Evolutionary conservation across 2,888 invertebrate species (phyloP), one percentile per base, ranked within the genome.

Genomic region (Xylophagus ater): DNA sequence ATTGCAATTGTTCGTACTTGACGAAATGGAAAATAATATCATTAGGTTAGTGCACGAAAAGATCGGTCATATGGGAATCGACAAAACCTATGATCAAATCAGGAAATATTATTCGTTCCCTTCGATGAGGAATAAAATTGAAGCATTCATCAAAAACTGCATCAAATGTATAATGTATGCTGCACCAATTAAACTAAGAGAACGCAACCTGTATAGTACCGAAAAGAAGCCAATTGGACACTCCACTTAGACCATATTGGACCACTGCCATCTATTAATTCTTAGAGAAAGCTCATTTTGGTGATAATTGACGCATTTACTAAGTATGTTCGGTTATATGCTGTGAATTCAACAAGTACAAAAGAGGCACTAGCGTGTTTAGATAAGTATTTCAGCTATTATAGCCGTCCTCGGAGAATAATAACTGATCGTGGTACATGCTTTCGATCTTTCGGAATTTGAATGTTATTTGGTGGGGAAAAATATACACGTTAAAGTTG

Each of bases 61-160:
- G 21, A 41, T 51, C 18, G 53, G 53, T 37, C 59, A 59, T 43
- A 32, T 54, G 32, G 56, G 55, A 2, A 34, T 51, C 9, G 53
- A 55, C 3, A 57, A 57, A 47, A 48, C 47, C 19, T 37, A 48
- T 17, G 46, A 54, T 14, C 34, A 45, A 13, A 37, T 60, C 30
- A 44, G 14, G 20, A 34, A 40, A 40, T 40, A 40, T n/a, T 59
- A 56, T 47, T 59, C 55, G 53, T 57, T 59, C 45, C 51, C 50
- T 13, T 47, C 52, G 19, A 48, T 57, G 42, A 49, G 36, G 29
- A 14, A 35, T 0, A 48, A 47, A 28, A 45, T 46, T 13, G 36
- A 37, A 9, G 3, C 4, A 14, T 42, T 37, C 36, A 43, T 47
- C 28, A 42, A 42, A 15, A 46, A 45, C 23, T 46, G 43, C 18